A percentile compares a stretch with the other conserved stretches of the same genome.
These are phyloP conservation scores for Resseliella maxima DNA, from an alignment of 2,888 invertebrate species.

Conservation along the genomic window DNA sequence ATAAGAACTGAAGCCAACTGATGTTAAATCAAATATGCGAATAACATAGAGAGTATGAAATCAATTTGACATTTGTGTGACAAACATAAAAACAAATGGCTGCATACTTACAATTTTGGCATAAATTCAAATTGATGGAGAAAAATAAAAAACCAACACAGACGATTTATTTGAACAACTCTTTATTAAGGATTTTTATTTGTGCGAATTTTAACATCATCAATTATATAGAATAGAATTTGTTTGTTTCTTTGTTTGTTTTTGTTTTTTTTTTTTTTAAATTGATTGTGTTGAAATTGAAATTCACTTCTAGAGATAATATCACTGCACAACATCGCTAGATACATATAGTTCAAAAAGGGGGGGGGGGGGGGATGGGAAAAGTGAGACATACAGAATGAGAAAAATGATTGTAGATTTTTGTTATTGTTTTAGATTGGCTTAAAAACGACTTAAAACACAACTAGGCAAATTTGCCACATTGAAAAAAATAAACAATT, in stretches of 20 bases:
- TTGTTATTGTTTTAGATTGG: neutral
- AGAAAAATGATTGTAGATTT: constrained; percentile 2
- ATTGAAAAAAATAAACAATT: neutral
- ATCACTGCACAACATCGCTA: constrained; percentile 37
- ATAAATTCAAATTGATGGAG: no score
- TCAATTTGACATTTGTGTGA: no score
- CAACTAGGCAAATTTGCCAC: no score
- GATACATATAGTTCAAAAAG: neutral
- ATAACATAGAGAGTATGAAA: no score
- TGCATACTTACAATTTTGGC: neutral
- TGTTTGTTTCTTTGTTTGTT: no score
- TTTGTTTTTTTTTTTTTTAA: no score
- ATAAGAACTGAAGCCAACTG: no score
- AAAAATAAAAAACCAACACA: neutral
- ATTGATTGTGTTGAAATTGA: constrained; percentile 12
- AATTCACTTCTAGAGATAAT: neutral
- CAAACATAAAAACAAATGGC: no score
- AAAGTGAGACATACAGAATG: neutral
- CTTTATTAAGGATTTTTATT: neutral
- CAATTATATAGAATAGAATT: neutral
- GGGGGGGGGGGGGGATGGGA: no score
- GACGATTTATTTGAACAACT: neutral
- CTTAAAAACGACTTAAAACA: neutral
- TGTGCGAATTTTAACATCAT: neutral
- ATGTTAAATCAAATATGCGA: no score